phyloP scores from a whole-genome alignment of 2,888 invertebrate genomes.

The Torymus auratus region DNA sequence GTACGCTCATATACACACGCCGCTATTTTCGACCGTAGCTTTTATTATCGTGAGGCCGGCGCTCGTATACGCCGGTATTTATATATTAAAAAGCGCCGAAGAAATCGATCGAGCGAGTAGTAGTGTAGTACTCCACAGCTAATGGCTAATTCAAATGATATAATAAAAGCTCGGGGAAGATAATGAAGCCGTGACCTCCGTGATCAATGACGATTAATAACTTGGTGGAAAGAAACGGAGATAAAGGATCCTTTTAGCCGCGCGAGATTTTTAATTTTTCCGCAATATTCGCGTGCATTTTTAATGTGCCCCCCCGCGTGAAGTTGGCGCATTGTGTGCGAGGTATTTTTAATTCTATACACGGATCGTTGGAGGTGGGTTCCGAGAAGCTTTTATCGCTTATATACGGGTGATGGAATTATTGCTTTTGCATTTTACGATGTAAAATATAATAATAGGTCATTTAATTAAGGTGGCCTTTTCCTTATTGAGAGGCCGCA shows the following conservation, averaged over 20 bases:
- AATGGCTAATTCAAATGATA: slow-evolving; percentile 3
- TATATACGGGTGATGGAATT: background rate
- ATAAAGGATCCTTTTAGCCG: slow-evolving; percentile 27
- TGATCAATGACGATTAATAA: background rate
- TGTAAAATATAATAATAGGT: slow-evolving; percentile 2
- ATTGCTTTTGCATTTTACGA: background rate
- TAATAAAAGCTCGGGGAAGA: background rate
- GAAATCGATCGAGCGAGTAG: background rate
- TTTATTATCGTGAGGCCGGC: slow-evolving; percentile 22
- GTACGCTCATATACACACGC: background rate
- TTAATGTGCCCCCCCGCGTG: background rate
- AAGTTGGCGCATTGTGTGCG: background rate
- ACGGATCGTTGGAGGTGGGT: no score
- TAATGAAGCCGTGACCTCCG: slow-evolving; percentile 7
- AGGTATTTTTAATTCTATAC: background rate
- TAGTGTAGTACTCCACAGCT: background rate
- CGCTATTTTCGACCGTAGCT: slow-evolving; percentile 30
- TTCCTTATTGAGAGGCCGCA: slow-evolving; percentile 11
- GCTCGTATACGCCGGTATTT: slow-evolving; percentile 4
- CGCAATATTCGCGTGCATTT: background rate
- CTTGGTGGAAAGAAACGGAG: no score
- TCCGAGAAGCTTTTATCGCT: background rate
- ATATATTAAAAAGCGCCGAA: background rate
- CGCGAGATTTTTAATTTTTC: slow-evolving; percentile 12
- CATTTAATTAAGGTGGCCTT: background rate